Evolutionary conservation across 2,888 invertebrate genomes (phyloP).

Genomic region (Lydus trimaculatus): DNA sequence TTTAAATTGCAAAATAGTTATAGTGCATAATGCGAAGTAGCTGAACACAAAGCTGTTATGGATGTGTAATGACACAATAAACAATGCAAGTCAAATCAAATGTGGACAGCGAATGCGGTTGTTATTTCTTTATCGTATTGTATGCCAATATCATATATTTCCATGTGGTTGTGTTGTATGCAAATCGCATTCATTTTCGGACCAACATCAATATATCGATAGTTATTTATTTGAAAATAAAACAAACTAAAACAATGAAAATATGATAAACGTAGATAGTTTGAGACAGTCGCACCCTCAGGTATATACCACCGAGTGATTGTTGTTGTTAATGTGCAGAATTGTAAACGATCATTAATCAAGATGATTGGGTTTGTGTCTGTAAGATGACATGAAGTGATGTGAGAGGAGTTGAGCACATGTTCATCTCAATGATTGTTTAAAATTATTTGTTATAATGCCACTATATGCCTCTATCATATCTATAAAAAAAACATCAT

Average conservation of each 20-base stretch:
- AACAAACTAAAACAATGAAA: not conserved
- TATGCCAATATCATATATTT: slow-evolving; percentile 30
- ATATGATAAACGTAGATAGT: not conserved
- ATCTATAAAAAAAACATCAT: slow-evolving; percentile 15
- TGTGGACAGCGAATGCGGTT: slow-evolving; percentile 29
- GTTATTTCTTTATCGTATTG: slow-evolving; percentile 31
- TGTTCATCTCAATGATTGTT: slow-evolving; percentile 37
- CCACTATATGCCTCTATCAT: slow-evolving; percentile 33
- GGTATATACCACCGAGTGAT: slow-evolving; percentile 24
- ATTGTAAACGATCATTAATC: slow-evolving; percentile 38
- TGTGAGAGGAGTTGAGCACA: slow-evolving; percentile 36
- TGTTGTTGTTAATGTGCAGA: slow-evolving; percentile 32
- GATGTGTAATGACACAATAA: slow-evolving; percentile 32
- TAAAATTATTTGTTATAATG: slow-evolving; percentile 36
- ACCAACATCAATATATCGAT: not conserved
- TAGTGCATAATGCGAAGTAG: slow-evolving; percentile 25
- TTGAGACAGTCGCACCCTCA: slow-evolving; percentile 29
- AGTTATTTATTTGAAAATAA: slow-evolving; percentile 11
- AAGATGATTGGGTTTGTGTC: slow-evolving; percentile 40
- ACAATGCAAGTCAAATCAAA: slow-evolving; percentile 32
- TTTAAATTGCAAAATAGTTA: slow-evolving; percentile 28
- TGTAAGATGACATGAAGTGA: slow-evolving; percentile 32
- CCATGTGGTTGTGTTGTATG: slow-evolving; percentile 26
- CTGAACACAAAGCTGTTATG: slow-evolving; percentile 28
- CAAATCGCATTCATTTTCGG: slow-evolving; percentile 25